phyloP scores from a whole-genome alignment of 2,888 invertebrate species.

The Graphium colonna region DNA sequence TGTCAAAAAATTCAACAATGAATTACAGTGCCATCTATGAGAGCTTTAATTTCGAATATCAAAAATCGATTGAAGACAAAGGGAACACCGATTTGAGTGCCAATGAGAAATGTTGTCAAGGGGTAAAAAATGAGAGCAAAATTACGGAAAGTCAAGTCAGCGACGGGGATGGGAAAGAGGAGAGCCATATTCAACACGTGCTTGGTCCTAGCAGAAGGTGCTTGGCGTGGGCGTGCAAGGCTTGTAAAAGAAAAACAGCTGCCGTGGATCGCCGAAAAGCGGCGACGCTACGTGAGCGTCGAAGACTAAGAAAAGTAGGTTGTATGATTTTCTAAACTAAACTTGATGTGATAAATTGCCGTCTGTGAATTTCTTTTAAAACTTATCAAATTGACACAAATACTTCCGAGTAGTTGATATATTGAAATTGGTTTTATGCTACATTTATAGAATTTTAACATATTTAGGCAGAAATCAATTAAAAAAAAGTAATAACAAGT shows the following conservation, averaged over 20 bases:
- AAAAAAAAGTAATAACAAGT: too few relatives aligned
- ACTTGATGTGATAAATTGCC: conserved; percentile 13
- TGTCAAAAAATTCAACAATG: conserved; percentile 40
- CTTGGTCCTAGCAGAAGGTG: conserved; percentile 85
- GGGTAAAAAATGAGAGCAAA: conserved; percentile 57
- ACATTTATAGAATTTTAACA: too few relatives aligned
- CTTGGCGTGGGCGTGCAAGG: conserved; percentile 97
- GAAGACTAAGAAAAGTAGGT: conserved; percentile 94
- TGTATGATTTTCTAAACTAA: conserved; percentile 20
- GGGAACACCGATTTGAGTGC: conserved; percentile 30
- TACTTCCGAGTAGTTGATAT: too few relatives aligned
- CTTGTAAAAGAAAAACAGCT: conserved; percentile 97
- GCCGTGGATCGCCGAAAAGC: conserved; percentile 98
- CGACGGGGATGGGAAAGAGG: conserved; percentile 39
- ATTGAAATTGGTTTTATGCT: too few relatives aligned
- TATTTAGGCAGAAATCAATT: too few relatives aligned
- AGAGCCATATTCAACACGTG: conserved; percentile 71
- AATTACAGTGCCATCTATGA: conserved; percentile 56
- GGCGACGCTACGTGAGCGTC: conserved; percentile 95
- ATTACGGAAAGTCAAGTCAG: conserved; percentile 35
- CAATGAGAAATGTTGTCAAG: conserved; percentile 44
- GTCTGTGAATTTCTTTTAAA: conserved; percentile 12
- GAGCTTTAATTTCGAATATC: conserved; percentile 45
- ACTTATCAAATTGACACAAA: not conserved
- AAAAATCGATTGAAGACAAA: conserved; percentile 40